Conservation (phyloP, 1,140 invertebrate genomes). For the Drosophila chauvacae region DNA sequence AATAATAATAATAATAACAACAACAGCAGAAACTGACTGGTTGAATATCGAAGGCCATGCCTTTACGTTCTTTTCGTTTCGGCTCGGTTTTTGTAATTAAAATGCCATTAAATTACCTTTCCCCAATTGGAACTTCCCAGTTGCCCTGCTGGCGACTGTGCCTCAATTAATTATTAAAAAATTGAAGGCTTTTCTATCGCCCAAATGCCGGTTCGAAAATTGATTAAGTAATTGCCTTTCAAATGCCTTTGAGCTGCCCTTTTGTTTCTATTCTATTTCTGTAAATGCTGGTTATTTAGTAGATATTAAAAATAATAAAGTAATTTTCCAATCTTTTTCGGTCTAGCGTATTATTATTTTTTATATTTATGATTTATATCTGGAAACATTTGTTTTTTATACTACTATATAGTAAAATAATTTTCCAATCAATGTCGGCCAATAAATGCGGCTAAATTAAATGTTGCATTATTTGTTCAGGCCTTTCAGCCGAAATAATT, state of each 20-base stretch:
- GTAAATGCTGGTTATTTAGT: conserved; percentile 7
- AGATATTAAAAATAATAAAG: neutral
- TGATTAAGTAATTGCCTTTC: conserved; percentile 51
- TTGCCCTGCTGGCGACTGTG: neutral
- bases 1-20: conserved; percentile 21
- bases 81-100: conserved; percentile 65
- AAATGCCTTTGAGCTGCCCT: conserved; percentile 32
- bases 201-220: conserved; percentile 25
- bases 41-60: conserved; percentile 46
- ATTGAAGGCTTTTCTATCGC: conserved; percentile 10
- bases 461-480: neutral
- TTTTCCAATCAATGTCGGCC: neutral
- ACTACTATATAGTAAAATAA: neutral
- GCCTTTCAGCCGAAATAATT: conserved; percentile 4
- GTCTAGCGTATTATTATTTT: neutral
- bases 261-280: conserved; percentile 3
- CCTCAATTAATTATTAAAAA: conserved; percentile 51
- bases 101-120: conserved; percentile 66
- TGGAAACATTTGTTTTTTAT: neutral
- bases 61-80: conserved; percentile 24
- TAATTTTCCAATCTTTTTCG: neutral
- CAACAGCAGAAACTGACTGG: neutral
- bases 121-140: conserved; percentile 7
- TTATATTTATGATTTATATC: neutral
- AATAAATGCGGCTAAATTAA: neutral